Evolutionary conservation across 2,797 vertebrate genomes (phyloP), one percentile per base, ranked within the genome.

Genomic region (Erpetoichthys calabaricus): DNA sequence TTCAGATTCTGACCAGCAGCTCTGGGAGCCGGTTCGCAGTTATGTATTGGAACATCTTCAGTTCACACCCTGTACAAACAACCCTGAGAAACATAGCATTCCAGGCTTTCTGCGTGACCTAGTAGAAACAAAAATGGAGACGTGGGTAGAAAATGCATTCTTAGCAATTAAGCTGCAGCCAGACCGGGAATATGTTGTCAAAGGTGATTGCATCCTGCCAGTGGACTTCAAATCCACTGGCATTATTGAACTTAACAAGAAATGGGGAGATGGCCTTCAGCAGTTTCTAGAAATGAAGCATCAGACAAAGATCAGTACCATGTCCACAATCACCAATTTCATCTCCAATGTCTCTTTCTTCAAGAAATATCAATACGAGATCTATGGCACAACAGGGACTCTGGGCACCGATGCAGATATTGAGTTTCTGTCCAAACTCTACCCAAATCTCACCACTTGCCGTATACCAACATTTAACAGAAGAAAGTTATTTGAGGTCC

Each of bases 71-170:
- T 53, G 5, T 65, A 50, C 45, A 68, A 10, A 49, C 51, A 41
- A 7, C 68, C 1, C 53, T 59, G 6, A 56, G 44, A 2, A 49
- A 1, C 41, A 41, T 0, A 4, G 59, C 3, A 46, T 80, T 3
- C 76, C 78, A 0, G 68, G 72, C 0, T 76, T 75, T 51, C 61
- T 78, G 9, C 61, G 42, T 45, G 57, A 70, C 4, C 53, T 80
- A 52, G 67, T 80, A 0, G 4, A 65, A 2, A 57, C 45, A 0
- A 75, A 76, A 51, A 25, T 76, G 1, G 56, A 59, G 3, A 66
- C 64, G 3, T 83, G 80, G 80, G 68, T 83, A 59, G 0, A 60
- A 69, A 83, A 75, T 70, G 80, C 78, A 4, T 65, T 81, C 4
- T 0, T 3, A 0, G 77, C 79, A 41, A 66, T 50, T n/a, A 59